Evolutionary conservation across 92 coral and sea anemone species (phyloP).

Genomic region (Phymanthus crucifer): DNA sequence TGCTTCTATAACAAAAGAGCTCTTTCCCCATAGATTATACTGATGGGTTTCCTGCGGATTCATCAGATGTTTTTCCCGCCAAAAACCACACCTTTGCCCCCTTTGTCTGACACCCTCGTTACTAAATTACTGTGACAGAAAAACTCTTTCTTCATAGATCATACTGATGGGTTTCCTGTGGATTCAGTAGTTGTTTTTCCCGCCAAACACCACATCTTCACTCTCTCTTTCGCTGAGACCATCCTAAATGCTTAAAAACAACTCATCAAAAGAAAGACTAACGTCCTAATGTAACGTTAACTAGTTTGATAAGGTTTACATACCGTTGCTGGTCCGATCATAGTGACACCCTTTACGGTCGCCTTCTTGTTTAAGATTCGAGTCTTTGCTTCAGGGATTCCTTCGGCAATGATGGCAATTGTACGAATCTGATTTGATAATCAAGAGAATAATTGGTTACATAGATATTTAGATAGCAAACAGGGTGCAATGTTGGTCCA

Average conservation of each 20-base stretch:
- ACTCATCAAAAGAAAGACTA: too few species aligned
- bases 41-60: too few species aligned
- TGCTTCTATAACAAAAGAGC: too few species aligned
- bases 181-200: background rate
- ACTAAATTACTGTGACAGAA: too few species aligned
- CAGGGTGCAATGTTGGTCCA: background rate
- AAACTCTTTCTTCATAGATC: too few species aligned
- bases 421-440: slow-evolving; percentile 75
- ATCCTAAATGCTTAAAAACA: too few species aligned
- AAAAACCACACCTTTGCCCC: too few species aligned
- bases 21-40: too few species aligned
- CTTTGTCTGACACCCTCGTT: too few species aligned
- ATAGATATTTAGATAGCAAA: background rate
- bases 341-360: slow-evolving; percentile 68
- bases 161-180: background rate
- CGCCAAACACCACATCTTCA: background rate
- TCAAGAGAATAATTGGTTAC: background rate
- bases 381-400: slow-evolving; percentile 98
- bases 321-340: slow-evolving; percentile 98
- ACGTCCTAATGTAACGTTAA: too few species aligned
- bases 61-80: too few species aligned
- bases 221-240: background rate
- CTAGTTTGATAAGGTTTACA: too few species aligned
- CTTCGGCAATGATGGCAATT: slow-evolving; percentile 97
- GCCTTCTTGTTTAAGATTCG: slow-evolving; percentile 81